phyloP scores from a whole-genome alignment of 2,797 vertebrate genomes.

The Takifugu ocellatus region DNA sequence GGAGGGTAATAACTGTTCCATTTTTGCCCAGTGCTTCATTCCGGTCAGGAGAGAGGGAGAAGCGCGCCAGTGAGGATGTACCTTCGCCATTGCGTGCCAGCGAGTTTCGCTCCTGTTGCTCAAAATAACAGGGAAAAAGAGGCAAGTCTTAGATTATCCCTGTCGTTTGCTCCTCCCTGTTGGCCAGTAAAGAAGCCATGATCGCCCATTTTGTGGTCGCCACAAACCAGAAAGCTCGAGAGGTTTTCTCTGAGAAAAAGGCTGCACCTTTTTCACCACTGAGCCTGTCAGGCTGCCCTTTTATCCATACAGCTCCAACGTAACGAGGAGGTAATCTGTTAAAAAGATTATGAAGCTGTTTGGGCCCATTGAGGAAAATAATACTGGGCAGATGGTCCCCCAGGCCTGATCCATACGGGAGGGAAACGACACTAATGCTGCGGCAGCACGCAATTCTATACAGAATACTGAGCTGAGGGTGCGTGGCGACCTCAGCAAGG shows the following conservation, averaged over 20 bases:
- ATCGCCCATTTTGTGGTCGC: constrained; percentile 16
- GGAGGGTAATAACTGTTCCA: constrained; percentile 40
- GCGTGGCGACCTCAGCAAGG: constrained; percentile 15
- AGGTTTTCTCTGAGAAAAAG: constrained; percentile 27
- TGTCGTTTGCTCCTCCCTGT: constrained; percentile 19
- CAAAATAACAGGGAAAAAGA: constrained; percentile 35
- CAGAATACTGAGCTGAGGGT: constrained; percentile 8
- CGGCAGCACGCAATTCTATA: constrained; percentile 60
- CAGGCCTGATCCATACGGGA: constrained; percentile 61
- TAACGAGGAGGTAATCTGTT: constrained; percentile 63
- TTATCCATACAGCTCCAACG: constrained; percentile 20
- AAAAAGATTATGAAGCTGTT: constrained; percentile 66
- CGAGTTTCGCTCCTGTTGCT: constrained; percentile 31
- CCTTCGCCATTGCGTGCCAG: constrained; percentile 30
- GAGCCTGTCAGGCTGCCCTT: constrained; percentile 16
- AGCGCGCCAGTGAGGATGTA: constrained; percentile 10
- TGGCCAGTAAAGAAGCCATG: constrained; percentile 14
- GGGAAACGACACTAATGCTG: constrained; percentile 56
- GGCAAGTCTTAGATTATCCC: constrained; percentile 26
- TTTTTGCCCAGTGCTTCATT: constrained; percentile 36
- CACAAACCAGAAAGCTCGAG: constrained; percentile 27
- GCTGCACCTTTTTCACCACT: constrained; percentile 29
- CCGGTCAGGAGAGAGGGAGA: constrained; percentile 21
- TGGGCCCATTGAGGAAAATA: constrained; percentile 65
- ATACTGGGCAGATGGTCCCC: constrained; percentile 71